These are phyloP conservation scores for Drosophila borealis DNA, from an alignment of 2,888 invertebrate genomes.

Conservation along the genomic window DNA sequence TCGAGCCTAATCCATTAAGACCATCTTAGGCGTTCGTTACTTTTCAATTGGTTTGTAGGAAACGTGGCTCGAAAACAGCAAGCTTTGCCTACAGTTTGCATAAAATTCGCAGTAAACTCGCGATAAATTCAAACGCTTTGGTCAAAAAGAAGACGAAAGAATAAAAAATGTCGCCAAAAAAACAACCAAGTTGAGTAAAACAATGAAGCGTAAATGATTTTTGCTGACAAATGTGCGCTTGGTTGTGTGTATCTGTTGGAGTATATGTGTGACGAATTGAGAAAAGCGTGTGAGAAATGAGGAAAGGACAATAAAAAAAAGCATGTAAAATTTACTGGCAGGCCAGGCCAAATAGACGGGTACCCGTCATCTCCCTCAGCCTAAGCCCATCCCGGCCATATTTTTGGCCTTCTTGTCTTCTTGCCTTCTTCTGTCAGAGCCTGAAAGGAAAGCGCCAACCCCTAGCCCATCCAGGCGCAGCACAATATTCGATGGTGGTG, in stretches of 20 bases:
- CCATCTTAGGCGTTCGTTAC: slow-evolving; percentile 9
- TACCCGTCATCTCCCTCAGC: not conserved
- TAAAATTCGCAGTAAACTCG: not conserved
- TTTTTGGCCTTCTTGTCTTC: slow-evolving; percentile 37
- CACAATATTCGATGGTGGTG: slow-evolving; percentile 58
- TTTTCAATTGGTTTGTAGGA: slow-evolving; percentile 59
- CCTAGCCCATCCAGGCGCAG: slow-evolving; percentile 15
- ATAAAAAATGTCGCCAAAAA: slow-evolving; percentile 38
- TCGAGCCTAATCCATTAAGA: slow-evolving; percentile 54
- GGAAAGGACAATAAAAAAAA: slow-evolving; percentile 41
- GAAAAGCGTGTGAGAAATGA: slow-evolving; percentile 34
- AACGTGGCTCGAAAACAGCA: slow-evolving; percentile 31
- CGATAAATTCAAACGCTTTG: slow-evolving; percentile 39
- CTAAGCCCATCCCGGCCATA: slow-evolving; percentile 19
- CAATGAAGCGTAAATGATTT: slow-evolving; percentile 79
- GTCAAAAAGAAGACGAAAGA: slow-evolving; percentile 32
- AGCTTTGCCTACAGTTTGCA: slow-evolving; percentile 33
- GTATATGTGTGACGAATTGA: not conserved
- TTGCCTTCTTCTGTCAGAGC: slow-evolving; percentile 22
- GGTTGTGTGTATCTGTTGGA: not conserved
- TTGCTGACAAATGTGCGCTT: slow-evolving; percentile 62
- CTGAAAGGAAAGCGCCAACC: slow-evolving; percentile 9
- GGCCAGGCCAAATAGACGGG: slow-evolving; percentile 19
- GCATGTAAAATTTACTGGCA: slow-evolving; percentile 72
- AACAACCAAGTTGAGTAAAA: slow-evolving; percentile 73